phyloP scores from a whole-genome alignment of 2,888 invertebrate species.

The Rhagium mordax region DNA sequence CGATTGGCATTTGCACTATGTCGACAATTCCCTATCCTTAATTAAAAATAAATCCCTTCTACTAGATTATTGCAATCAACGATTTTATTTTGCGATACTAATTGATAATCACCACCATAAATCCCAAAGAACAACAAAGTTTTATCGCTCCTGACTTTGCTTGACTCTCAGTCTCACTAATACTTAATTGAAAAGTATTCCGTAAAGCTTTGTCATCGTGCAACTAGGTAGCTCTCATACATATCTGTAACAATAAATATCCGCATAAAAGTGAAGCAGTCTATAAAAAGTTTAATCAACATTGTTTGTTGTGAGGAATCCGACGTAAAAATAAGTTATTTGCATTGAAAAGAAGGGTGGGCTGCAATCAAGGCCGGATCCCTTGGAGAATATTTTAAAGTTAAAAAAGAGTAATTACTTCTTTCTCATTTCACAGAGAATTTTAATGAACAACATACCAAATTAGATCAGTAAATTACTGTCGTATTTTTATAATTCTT shows the following conservation, averaged over 20 bases:
- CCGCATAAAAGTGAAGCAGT: neutral
- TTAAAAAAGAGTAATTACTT: constrained; percentile 36
- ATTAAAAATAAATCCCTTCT: too few species aligned
- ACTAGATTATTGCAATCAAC: too few species aligned
- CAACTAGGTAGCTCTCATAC: neutral
- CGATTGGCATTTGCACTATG: too few species aligned
- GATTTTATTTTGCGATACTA: too few species aligned
- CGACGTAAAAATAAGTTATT: neutral
- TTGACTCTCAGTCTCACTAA: neutral
- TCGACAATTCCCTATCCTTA: too few species aligned
- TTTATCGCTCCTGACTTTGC: neutral
- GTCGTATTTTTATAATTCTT: constrained; percentile 35
- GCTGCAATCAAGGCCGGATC: neutral
- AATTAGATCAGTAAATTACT: constrained; percentile 47
- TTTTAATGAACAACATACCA: constrained; percentile 49
- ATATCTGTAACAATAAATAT: neutral
- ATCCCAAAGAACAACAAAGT: neutral
- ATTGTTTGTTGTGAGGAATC: neutral
- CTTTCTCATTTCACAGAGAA: constrained; percentile 37
- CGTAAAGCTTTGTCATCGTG: neutral
- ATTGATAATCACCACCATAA: neutral
- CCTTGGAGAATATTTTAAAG: constrained; percentile 19
- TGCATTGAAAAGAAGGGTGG: neutral
- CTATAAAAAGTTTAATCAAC: neutral
- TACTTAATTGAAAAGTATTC: neutral